Evolutionary conservation across 2,888 invertebrate species (phyloP).

Genomic region (Achlya flavicornis): DNA sequence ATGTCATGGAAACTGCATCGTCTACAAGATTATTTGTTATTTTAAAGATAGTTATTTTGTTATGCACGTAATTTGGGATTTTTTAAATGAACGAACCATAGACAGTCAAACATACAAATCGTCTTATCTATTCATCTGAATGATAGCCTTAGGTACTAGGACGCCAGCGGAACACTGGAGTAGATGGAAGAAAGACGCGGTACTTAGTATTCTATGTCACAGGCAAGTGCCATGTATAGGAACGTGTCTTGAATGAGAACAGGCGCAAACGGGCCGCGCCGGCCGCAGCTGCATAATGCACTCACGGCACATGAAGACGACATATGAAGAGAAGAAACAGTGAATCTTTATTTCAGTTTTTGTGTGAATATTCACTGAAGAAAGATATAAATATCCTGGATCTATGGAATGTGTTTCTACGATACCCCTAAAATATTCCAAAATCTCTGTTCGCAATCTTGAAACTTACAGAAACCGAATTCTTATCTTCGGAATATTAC

Average conservation of each 20-base stretch:
- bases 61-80: background rate
- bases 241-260: conserved; percentile 13
- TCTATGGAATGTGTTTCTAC: background rate
- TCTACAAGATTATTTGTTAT: background rate
- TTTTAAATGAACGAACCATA: no score
- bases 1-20: background rate
- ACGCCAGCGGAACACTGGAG: conserved; percentile 7
- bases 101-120: no score
- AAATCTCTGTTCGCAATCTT: no score
- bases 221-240: conserved; percentile 14
- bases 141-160: background rate
- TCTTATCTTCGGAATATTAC: no score
- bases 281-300: background rate
- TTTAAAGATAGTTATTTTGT: background rate
- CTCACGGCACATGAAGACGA: background rate
- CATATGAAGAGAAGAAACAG: background rate
- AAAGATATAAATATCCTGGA: background rate
- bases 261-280: conserved; percentile 9
- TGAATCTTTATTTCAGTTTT: background rate
- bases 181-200: conserved; percentile 14
- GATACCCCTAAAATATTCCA: no score
- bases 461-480: no score
- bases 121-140: no score
- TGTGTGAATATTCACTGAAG: background rate
- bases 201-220: conserved; percentile 12